A percentile compares a stretch with the other conserved stretches of the same genome.
These are phyloP conservation scores for Zophobas atratus DNA, from an alignment of 1,140 invertebrate genomes.

Conservation along the genomic window DNA sequence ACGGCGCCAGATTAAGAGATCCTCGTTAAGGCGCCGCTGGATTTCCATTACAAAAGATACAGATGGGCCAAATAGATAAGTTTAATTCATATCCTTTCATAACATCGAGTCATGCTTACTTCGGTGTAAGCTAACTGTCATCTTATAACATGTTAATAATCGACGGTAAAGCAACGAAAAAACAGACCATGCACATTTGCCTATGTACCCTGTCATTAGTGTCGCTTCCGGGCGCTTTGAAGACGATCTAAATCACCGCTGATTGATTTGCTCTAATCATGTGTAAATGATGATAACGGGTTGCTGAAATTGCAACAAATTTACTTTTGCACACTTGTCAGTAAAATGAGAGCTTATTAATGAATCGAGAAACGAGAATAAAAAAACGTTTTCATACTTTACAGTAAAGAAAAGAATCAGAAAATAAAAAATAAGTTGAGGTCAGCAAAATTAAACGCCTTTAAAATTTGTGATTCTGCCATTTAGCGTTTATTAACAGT, in stretches of 20 bases:
- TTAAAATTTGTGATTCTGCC: not conserved
- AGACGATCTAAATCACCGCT: conserved; percentile 5
- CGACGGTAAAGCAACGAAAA: conserved; percentile 19
- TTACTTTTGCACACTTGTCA: not conserved
- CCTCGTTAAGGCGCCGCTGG: conserved; percentile 22
- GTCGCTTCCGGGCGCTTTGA: conserved; percentile 23
- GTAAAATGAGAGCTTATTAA: not conserved
- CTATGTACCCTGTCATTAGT: conserved; percentile 30
- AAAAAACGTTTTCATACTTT: no score
- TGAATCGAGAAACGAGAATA: no score
- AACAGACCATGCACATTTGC: conserved; percentile 25
- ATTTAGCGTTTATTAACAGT: not conserved
- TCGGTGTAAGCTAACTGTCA: conserved; percentile 17
- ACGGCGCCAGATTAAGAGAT: conserved; percentile 9
- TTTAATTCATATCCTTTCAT: conserved; percentile 35
- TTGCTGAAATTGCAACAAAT: conserved; percentile 20
- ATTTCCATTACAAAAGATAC: conserved; percentile 33
- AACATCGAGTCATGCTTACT: not conserved
- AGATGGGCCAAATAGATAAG: conserved; percentile 34
- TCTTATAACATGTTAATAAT: conserved; percentile 19
- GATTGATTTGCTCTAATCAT: conserved; percentile 40
- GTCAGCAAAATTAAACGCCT: not conserved
- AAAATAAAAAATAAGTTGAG: no score
- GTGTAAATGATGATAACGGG: conserved; percentile 35
- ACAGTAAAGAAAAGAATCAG: no score